Evolutionary conservation across 23 tunicate genomes (phyloP).

Genomic region (Halocynthia aurantium): DNA sequence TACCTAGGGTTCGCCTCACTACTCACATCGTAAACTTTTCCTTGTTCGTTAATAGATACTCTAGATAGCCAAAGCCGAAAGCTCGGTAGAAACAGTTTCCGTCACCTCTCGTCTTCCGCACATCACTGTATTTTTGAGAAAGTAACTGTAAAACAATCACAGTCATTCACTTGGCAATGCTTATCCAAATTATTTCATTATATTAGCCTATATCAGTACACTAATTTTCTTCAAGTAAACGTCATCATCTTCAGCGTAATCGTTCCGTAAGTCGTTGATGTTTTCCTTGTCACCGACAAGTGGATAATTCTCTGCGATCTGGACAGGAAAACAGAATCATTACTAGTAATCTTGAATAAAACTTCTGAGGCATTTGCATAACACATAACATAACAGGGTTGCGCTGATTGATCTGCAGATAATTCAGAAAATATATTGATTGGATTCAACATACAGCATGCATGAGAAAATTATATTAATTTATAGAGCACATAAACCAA

Average conservation of each 20-base stretch:
- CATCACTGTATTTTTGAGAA: conserved; percentile 45
- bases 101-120: conserved; percentile 81
- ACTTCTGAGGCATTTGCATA: no score
- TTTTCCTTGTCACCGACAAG: conserved; percentile 57
- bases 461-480: no score
- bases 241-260: conserved; percentile 72
- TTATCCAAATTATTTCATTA: background rate
- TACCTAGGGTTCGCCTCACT: no score
- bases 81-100: conserved; percentile 95
- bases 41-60: conserved; percentile 42
- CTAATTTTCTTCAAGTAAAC: conserved; percentile 47
- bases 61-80: conserved; percentile 90
- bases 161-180: background rate
- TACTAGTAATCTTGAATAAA: no score
- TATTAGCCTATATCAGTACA: conserved; percentile 12
- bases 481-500: no score
- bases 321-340: background rate
- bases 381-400: no score
- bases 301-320: conserved; percentile 66
- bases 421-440: background rate
- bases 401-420: background rate
- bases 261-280: conserved; percentile 23
- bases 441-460: no score
- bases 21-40: conserved; percentile 41
- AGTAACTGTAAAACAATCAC: conserved; percentile 22